Evolutionary conservation across 2,797 vertebrate genomes (phyloP), one percentile per base, ranked within the genome.

Genomic region (Xerus rutilus): DNA sequence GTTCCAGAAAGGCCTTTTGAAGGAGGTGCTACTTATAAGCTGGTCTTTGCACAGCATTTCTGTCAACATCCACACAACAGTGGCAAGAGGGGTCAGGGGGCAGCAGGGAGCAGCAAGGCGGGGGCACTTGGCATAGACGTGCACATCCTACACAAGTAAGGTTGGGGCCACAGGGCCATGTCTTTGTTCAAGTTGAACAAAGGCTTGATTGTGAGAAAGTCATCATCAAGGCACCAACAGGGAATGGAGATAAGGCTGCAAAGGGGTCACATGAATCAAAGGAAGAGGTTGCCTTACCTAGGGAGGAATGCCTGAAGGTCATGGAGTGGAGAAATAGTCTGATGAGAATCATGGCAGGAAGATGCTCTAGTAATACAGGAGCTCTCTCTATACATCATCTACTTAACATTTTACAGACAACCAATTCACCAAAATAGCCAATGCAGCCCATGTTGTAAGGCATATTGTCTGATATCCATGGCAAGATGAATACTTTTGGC

Each of bases 151-250:
- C 74, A 67, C 32, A 15, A 49, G 54, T 86, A 54, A 67, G 79
- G 52, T 73, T 59, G 67, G 25, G 9, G 77, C 57, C 4, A 82
- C n/a, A 17, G 67, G 67, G 84, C 62, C 25, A 3, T 1, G 65
- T 57, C 89, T 81, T 84, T 90, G 93, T 95, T 96, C 83, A 30
- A n/a, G 32, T 30, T 15, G 67, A 95, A 95, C 94, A 96, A 96
- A 89, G 78, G 62, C 64, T 76, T 35, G 64, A 94, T 39, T 95
- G 92, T 96, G 82, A 72, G 39, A 78, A 74, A 69, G 35, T 82
- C 81, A 70, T 30, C 45, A 49, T 82, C 74, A 21, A 72, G 73
- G 72, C 64, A 39, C 1, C 4, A 43, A 57, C 7, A 28, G 52
- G 49, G 32, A 28, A 45, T 35, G 10, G 43, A 74, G 73, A 49